phyloP scores from a whole-genome alignment of 2,113 vertebrate genomes.

The Oryctolagus cuniculus region mOryCun1.1 NC_091442.1:96364001-96364500 shows the following conservation, averaged over 20 bases:
- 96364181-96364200: not conserved
- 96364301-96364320: not conserved
- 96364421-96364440: slow-evolving; percentile 72
- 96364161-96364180: not conserved
- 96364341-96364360: not conserved
- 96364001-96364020: not conserved
- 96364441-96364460: slow-evolving; percentile 67
- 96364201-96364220: not conserved
- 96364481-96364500: slow-evolving; percentile 65
- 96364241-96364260: not conserved
- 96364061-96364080: not conserved
- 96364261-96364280: not conserved
- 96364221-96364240: not conserved
- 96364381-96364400: slow-evolving; percentile 48
- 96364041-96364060: not conserved
- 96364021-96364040: not conserved
- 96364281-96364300: slow-evolving; percentile 25
- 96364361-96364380: slow-evolving; percentile 65
- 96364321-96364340: not conserved
- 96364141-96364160: not conserved
- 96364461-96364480: slow-evolving; percentile 72
- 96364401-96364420: slow-evolving; percentile 76
- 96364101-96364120: not conserved
- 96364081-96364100: slow-evolving; percentile 7
- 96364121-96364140: not conserved